These are phyloP conservation scores for Brachirus orientalis DNA, from an alignment of 2,113 vertebrate genomes.

Conservation along the genomic window DNA sequence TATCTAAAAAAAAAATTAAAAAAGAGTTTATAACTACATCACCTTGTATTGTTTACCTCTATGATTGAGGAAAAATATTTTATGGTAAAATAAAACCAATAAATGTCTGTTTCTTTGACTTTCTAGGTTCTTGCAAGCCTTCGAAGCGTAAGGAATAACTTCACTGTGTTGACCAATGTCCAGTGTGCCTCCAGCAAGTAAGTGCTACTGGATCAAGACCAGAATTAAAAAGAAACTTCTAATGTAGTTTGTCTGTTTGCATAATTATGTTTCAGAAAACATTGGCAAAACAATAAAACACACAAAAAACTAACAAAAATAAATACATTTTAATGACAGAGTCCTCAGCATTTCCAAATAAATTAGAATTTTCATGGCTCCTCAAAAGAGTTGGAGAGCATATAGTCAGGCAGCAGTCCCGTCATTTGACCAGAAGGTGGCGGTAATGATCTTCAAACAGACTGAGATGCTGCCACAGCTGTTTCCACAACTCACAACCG, in stretches of 20 bases:
- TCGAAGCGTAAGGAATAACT: slow-evolving; percentile 96
- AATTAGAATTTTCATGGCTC: too few relatives aligned
- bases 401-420: slow-evolving; percentile 10
- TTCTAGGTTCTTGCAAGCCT: slow-evolving; percentile 93
- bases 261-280: neutral
- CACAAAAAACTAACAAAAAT: too few relatives aligned
- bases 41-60: too few relatives aligned
- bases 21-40: too few relatives aligned
- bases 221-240: neutral
- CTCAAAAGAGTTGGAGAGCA: too few relatives aligned
- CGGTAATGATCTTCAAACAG: slow-evolving; percentile 14
- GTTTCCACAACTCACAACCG: neutral
- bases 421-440: slow-evolving; percentile 32
- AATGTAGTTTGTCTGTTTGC: neutral
- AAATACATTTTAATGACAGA: too few relatives aligned
- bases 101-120: slow-evolving; percentile 3
- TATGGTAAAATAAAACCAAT: neutral
- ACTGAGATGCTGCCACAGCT: neutral
- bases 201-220: slow-evolving; percentile 51
- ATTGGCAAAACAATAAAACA: too few relatives aligned
- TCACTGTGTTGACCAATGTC: slow-evolving; percentile 93
- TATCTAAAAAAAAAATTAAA: too few relatives aligned
- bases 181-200: slow-evolving; percentile 96
- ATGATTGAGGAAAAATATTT: too few relatives aligned
- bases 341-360: too few relatives aligned